phyloP scores from a whole-genome alignment of 2,888 invertebrate genomes.

The Charanyca ferruginea region DNA sequence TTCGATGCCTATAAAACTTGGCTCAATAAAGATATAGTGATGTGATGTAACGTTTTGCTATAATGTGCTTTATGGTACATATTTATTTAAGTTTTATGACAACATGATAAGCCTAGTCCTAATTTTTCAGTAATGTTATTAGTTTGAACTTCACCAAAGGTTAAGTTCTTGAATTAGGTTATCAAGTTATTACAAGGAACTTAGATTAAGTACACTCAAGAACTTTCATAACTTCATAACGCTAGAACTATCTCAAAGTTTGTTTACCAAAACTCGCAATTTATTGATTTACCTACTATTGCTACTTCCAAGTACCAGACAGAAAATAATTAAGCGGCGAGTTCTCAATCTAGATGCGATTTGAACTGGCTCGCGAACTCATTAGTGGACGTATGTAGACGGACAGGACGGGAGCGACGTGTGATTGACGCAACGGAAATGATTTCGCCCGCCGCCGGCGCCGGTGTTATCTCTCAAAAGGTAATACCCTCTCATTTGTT shows the following conservation, averaged over 20 bases:
- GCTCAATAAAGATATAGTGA: constrained; percentile 74
- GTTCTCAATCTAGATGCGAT: constrained; percentile 72
- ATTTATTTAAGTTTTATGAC: constrained; percentile 1
- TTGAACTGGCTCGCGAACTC: constrained; percentile 80
- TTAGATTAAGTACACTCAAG: constrained; percentile 14
- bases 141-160: not conserved
- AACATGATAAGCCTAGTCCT: not conserved
- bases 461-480: constrained; percentile 83
- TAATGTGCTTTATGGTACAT: constrained; percentile 19
- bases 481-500: constrained; percentile 81
- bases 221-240: constrained; percentile 22
- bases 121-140: not conserved
- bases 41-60: constrained; percentile 62
- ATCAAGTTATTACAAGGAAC: constrained; percentile 8
- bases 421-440: constrained; percentile 90
- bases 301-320: constrained; percentile 14
- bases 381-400: constrained; percentile 83
- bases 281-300: constrained; percentile 26
- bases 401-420: constrained; percentile 77
- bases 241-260: constrained; percentile 15
- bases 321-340: constrained; percentile 62
- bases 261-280: constrained; percentile 15
- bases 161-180: not conserved
- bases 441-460: constrained; percentile 83
- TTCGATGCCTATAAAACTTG: constrained; percentile 81